Evolutionary conservation across 1,140 invertebrate species (phyloP).

Genomic region (Harpegnathos saltator): DNA sequence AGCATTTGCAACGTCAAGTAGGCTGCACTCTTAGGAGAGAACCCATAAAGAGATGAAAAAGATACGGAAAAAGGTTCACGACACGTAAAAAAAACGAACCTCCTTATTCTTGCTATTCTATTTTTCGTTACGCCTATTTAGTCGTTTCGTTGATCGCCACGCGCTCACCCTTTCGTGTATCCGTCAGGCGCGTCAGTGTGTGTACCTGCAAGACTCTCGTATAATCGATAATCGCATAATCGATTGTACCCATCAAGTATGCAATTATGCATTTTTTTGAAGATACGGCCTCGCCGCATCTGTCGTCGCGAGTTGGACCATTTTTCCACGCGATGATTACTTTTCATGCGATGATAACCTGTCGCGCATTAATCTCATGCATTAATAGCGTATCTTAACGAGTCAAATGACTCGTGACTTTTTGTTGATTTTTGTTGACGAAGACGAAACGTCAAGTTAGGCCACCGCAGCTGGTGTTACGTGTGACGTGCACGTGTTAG

Average conservation of each 20-base stretch:
- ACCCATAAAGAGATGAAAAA: background rate
- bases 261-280: conserved; percentile 4
- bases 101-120: background rate
- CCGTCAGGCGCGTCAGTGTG: background rate
- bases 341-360: too few species aligned
- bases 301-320: too few species aligned
- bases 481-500: background rate
- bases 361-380: too few species aligned
- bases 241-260: background rate
- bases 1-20: too few species aligned
- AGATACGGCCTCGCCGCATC: background rate
- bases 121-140: conserved; percentile 3
- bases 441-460: background rate
- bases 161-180: conserved; percentile 1
- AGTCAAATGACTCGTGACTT: background rate
- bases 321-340: too few species aligned
- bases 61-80: background rate
- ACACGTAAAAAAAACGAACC: conserved; percentile 9
- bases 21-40: background rate
- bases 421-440: too few species aligned
- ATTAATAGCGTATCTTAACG: background rate
- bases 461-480: background rate
- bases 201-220: background rate
- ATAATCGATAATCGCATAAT: conserved; percentile 40
- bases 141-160: conserved; percentile 8